Evolutionary conservation across 2,888 invertebrate genomes (phyloP).

Genomic region (Diaphora mendica): DNA sequence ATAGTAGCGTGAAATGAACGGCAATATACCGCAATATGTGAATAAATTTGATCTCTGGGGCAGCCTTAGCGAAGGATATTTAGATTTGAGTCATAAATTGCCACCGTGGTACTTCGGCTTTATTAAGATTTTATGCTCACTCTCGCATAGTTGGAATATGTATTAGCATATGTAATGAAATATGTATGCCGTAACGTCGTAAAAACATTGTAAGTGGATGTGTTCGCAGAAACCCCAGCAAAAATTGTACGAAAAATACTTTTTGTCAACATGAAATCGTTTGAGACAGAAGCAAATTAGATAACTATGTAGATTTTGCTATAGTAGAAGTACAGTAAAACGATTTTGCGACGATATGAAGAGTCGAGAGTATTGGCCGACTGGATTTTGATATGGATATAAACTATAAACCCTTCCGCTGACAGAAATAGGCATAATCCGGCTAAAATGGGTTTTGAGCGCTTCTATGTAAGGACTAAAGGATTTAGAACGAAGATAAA

Average conservation of each 20-base stretch:
- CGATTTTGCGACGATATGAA: conserved; percentile 34
- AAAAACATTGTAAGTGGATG: conserved; percentile 47
- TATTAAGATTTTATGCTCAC: conserved; percentile 62
- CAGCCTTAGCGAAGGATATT: conserved; percentile 47
- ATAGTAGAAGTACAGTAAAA: conserved; percentile 15
- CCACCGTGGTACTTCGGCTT: conserved; percentile 45
- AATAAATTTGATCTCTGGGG: conserved; percentile 44
- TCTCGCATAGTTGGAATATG: conserved; percentile 54
- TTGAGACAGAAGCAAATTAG: conserved; percentile 22
- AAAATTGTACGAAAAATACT: conserved; percentile 15
- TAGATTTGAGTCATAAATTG: conserved; percentile 51
- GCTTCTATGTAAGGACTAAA: conserved; percentile 44
- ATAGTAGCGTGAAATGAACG: conserved; percentile 35
- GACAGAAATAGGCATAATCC: conserved; percentile 48
- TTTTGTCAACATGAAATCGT: conserved; percentile 24
- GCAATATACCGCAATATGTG: conserved; percentile 40
- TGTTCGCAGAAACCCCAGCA: conserved; percentile 42
- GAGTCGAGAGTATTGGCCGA: conserved; percentile 26
- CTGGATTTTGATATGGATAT: conserved; percentile 35
- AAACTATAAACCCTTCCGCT: conserved; percentile 42
- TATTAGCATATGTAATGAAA: conserved; percentile 60
- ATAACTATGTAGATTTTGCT: conserved; percentile 9
- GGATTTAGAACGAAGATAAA: conserved; percentile 51
- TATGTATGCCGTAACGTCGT: conserved; percentile 58
- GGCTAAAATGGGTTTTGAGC: conserved; percentile 39